phyloP scores from a whole-genome alignment of 2,888 invertebrate genomes.

The Palloptera scutellata region DNA sequence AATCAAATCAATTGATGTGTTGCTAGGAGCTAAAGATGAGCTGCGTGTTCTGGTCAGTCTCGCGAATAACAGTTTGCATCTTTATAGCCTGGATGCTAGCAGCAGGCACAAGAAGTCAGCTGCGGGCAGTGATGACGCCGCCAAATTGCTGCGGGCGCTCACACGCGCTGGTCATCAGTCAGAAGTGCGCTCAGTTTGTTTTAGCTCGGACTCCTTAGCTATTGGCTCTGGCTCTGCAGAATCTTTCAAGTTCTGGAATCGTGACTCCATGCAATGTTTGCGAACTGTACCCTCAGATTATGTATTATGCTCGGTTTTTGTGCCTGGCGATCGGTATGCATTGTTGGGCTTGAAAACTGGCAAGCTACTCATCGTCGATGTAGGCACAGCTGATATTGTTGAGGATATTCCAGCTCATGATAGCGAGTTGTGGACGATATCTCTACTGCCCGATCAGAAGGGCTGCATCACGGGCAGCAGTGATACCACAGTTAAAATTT shows the following conservation, averaged over 20 bases:
- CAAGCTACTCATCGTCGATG: conserved; percentile 81
- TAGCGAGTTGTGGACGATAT: conserved; percentile 81
- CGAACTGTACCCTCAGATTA: conserved; percentile 75
- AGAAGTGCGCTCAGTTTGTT: conserved; percentile 85
- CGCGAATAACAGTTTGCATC: conserved; percentile 78
- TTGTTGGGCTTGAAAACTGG: conserved; percentile 89
- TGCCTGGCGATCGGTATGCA: conserved; percentile 88
- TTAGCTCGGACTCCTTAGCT: conserved; percentile 90
- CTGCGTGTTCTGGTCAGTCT: conserved; percentile 73
- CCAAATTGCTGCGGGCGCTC: conserved; percentile 70
- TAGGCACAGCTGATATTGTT: conserved; percentile 80
- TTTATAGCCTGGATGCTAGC: conserved; percentile 68
- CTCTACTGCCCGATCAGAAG: conserved; percentile 81
- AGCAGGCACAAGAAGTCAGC: conserved; percentile 59
- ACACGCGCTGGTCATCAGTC: conserved; percentile 85
- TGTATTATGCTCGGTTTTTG: conserved; percentile 77
- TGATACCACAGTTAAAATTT: conserved; percentile 90
- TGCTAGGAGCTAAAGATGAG: conserved; percentile 77
- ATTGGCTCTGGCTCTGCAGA: conserved; percentile 88
- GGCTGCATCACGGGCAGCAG: conserved; percentile 87
- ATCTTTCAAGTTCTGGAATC: conserved; percentile 93
- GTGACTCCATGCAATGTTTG: conserved; percentile 72
- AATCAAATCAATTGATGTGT: conserved; percentile 74
- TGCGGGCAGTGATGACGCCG: conserved; percentile 64
- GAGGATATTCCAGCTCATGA: conserved; percentile 86